Base-by-base conservation (phyloP, 2,888 invertebrate species). In the Morpho helenor region DNA sequence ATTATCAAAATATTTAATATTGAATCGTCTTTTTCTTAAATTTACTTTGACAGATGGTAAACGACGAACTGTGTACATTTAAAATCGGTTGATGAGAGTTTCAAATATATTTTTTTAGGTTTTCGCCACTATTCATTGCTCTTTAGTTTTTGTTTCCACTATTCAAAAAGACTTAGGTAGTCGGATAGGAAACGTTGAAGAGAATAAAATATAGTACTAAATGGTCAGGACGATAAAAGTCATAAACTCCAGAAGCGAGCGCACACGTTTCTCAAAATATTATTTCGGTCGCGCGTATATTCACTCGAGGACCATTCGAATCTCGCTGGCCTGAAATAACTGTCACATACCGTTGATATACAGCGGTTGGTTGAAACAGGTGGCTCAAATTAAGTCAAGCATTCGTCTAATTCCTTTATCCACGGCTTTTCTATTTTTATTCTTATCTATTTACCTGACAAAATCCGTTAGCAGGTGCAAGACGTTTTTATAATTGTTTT, bases 321-420 rank as follows among this genome's bases (percentile, higher is more conserved):
- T 74, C 74, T 76, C 76, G 69, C 74, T 64, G 65, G 76, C 68
- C 79, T 82, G 80, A 80, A 82, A 84, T 85, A 86, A 84, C 84
- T 82, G 86, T 84, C 85, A 77, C 79, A 80, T 79, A 80, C 79
- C 76, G 76, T 74, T 85, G 81, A 86, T 82, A 82, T 82, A 84
- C 73, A 70, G 73, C 70, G 71, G 70, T 67, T 67, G 65, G 64
- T 65, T 59, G 64, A 59, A 58, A 59, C 69, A 69, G 69, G 68
- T 69, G 64, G 65, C 62, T 58, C 50, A 61, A 64, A 68, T 68
- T 68, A 66, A 65, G 49, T 51, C 49, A 53, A 57, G 63, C 60
- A 61, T 62, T 66, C 60, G 66, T 63, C 61, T 65, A 64, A 69
- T 67, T 69, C 68, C 64, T 57, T 63, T 64, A 64, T 62, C 57